Base-by-base conservation (phyloP, 2,888 invertebrate genomes). In the Neoascia interrupta region DNA sequence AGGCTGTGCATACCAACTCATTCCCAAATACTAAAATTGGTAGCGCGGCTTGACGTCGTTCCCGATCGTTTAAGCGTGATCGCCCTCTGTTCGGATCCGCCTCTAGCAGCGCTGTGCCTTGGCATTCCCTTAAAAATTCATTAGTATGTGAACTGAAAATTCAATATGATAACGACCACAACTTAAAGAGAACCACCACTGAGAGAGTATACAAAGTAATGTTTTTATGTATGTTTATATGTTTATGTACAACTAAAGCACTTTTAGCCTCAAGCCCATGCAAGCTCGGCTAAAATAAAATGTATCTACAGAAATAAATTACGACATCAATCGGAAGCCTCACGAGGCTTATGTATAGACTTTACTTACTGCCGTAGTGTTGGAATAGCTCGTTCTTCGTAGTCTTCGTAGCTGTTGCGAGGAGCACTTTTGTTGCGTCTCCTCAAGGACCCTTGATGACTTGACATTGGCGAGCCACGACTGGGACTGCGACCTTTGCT, bases 21-120 rank as follows among this genome's bases (percentile, higher is more conserved):
- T 94, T 94, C 68, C 97, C 97, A 89, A 97, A 97, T 37, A 97
- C 95, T 60, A 97, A 91, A 84, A 97, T 96, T 0, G 97, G 96
- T 70, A 96, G 88, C 0, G 96, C 95, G 0, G 97, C 97, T 87
- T 97, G 87, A 84, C 96, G 94, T 84, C 94, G 92, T 86, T 96
- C 96, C 56, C 95, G 90, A 84, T 96, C 96, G 70, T 94, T 95
- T 84, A 88, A 90, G 90, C 82, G 92, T 90, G 82, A 90, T 85
- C 84, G 89, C 84, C 89, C 90, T 85, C 83, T 87, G 83, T 88
- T 87, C 1, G 87, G 85, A 83, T 88, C 89, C 83, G 86, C 91
- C 1, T 90, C 89, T 53, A 89, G 89, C 66, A 88, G 83, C 26
- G 88, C 88, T 64, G 87, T 87, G 81, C 89, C 88, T 81, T 94